Evolutionary conservation across 2,797 vertebrate species (phyloP).

Genomic region (Chromobotia macracanthus): DNA sequence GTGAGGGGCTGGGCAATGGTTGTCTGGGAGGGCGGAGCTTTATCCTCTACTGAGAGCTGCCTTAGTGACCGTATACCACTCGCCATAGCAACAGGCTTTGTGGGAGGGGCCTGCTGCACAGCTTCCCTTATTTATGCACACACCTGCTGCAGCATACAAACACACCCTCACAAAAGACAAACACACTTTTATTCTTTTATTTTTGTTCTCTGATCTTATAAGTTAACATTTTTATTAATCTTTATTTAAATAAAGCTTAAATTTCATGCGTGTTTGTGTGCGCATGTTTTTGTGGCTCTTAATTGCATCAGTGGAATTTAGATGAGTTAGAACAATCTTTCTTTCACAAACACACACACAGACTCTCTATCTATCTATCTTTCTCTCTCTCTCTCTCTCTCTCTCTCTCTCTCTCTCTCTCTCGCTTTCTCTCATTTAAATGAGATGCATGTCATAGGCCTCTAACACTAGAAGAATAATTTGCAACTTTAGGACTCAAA

Average conservation of each 20-base stretch:
- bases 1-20: constrained; percentile 15
- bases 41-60: constrained; percentile 49
- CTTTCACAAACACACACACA: constrained; percentile 1
- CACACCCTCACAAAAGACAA: neutral
- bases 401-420: too few relatives aligned
- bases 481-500: too few relatives aligned
- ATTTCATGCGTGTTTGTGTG: constrained; percentile 11
- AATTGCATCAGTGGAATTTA: constrained; percentile 36
- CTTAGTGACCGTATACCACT: constrained; percentile 60
- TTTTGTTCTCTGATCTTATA: too few relatives aligned
- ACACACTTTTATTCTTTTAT: neutral
- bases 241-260: neutral
- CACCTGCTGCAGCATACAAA: constrained; percentile 56
- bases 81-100: constrained; percentile 57
- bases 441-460: too few relatives aligned
- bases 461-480: too few relatives aligned
- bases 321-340: constrained; percentile 40
- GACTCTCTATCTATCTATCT: too few relatives aligned
- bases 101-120: constrained; percentile 50
- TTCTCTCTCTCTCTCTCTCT: too few relatives aligned
- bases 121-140: constrained; percentile 55
- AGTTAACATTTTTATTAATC: neutral
- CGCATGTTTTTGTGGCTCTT: constrained; percentile 8
- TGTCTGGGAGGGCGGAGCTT: constrained; percentile 42
- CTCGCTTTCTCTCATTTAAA: too few relatives aligned